Evolutionary conservation across 2,113 vertebrate species (phyloP), one percentile per base, ranked within the genome.

Genomic region (Gymnarchus niloticus): DNA sequence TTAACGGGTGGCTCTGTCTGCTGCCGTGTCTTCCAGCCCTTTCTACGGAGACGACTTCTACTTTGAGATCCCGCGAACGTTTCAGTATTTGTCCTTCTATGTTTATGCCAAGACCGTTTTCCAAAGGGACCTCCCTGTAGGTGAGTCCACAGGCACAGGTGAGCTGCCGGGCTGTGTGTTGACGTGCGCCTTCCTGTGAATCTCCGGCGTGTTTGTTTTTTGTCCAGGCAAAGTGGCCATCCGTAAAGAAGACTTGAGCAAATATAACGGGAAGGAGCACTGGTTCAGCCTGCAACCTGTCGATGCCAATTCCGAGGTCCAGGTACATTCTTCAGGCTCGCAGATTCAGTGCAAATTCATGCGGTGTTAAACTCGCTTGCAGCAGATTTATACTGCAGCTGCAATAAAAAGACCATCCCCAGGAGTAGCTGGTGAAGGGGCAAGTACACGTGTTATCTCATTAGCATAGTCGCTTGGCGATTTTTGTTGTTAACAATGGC

Each of bases 31-130:
- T 90, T 88, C 37, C 93, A 99, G 98, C 92, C 98, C 97, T 9
- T 98, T 99, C 92, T 99, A 98, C 89, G 96, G 97, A 89, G 98
- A 99, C 92, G 97, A 99, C 90, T 99, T 99, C 93, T 99, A 97
- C 92, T 99, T 99, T 91, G 98, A 99, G 92, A 98, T 99, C 91
- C 98, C 98, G 85, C 95, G 98, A 88, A 94, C 95, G 82, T 99
- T 99, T 94, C 98, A 98, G 92, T 98, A 95, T 95, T 95, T 99
- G 91, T 99, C 98, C 89, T 99, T 99, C 93, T 98, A 98, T 87
- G 95, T 99, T 91, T 99, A 98, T 91, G 96, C 97, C 94, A 99
- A 99, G 92, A 96, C 93, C 86, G 96, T 98, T 93, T 95, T 99
- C 89, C 98, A 98, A 73, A 96, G 97, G 93, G 97, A 98, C 57